Conservation (phyloP, 2,888 invertebrate genomes). For the Branchipolynoe longqiensis region DNA sequence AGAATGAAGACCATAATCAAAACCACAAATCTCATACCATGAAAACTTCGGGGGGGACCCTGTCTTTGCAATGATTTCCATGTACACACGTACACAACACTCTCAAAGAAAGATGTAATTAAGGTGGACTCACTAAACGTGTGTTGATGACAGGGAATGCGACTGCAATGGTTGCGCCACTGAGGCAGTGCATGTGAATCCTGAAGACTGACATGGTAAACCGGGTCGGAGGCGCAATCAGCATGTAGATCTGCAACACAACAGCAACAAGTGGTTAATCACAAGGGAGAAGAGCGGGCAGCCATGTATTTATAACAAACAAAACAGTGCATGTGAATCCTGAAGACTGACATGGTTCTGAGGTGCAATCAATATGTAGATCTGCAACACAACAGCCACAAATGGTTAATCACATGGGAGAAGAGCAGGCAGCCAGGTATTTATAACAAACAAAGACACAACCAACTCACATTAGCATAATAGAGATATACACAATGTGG, state of each 20-base stretch:
- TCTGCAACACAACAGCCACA: conserved; percentile 87
- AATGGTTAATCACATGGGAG: no score
- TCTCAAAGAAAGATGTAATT: no score
- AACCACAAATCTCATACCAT: not conserved
- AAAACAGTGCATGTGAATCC: conserved; percentile 96
- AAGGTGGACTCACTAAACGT: conserved; percentile 87
- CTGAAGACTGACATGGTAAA: conserved; percentile 91
- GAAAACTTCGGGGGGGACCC: not conserved
- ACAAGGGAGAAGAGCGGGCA: no score
- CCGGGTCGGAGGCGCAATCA: conserved; percentile 92
- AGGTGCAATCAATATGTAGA: conserved; percentile 92
- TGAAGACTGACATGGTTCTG: conserved; percentile 93
- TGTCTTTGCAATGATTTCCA: not conserved
- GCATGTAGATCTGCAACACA: conserved; percentile 90
- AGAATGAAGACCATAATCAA: not conserved
- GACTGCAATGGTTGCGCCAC: conserved; percentile 95
- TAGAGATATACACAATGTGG: no score
- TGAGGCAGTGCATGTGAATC: conserved; percentile 94
- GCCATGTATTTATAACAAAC: no score
- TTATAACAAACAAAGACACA: no score
- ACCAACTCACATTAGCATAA: no score
- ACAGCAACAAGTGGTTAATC: no score
- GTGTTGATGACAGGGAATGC: conserved; percentile 97
- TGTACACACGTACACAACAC: not conserved
- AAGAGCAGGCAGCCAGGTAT: no score